Base-by-base conservation (phyloP, 2,113 vertebrate genomes). In the Saimiri boliviensis region DNA sequence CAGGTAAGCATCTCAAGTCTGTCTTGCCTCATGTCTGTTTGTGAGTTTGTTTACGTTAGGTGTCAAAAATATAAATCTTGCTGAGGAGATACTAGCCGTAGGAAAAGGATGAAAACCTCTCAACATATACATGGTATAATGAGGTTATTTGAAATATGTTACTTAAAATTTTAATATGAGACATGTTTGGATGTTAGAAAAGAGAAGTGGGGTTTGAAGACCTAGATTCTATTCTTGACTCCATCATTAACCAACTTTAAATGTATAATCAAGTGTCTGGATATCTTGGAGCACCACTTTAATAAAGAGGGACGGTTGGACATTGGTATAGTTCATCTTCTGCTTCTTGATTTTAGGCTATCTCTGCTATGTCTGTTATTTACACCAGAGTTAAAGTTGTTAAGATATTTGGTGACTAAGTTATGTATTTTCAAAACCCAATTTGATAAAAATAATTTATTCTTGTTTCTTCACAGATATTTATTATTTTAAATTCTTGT, bases 1-100 rank as follows among this genome's bases (percentile, higher is more conserved):
- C 99, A 99, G 99, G 99, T 99, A 89, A 98, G 98, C 88, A 3
- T 71, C 17, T 68, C 12, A 0, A 0, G 0, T 7, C 32, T 11
- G 20, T 63, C 30, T 45, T 0, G 7, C 45, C n/a, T 74, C 10
- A 0, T 7, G 3, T 27, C n/a, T 42, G 1, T 35, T 0, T 2
- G 27, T 49, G 21, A 0, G 0, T 70, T 58, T 42, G 11, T 63
- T 42, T 82, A 25, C 47, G 42, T 52, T 68, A 23, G 3, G 71
- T 88, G 47, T 5, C 12, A 4, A 49, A 91, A 74, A 17, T 17
- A 20, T 32, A 37, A 45, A 76, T 47, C 52, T 25, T 92, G 17
- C 81, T 49, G 40, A 88, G 86, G 60, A 56, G 21, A 8, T 76
- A 16, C 19, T 42, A 49, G 12, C 20, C n/a, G 4, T 47, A 63